Percentiles rank a stretch among this genome's conserved stretches.
These are phyloP conservation scores for Automeris io DNA, from an alignment of 2,888 invertebrate species.

Conservation along the genomic window DNA sequence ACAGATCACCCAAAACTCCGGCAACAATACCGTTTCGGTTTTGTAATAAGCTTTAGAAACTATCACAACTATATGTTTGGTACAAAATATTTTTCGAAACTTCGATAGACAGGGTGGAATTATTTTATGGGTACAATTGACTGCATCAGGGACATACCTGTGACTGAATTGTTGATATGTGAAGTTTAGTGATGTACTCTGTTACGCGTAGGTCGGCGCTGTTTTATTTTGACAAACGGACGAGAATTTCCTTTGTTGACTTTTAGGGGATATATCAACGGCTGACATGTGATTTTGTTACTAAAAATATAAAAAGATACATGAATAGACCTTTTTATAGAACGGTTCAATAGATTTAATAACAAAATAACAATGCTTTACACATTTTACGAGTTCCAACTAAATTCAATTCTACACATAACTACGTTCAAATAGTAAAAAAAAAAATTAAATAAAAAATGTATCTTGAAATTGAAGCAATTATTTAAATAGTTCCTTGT, in stretches of 20 bases:
- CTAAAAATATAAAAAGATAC: slow-evolving; percentile 41
- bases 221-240: slow-evolving; percentile 70
- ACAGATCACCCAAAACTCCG: slow-evolving; percentile 52
- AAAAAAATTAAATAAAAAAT: slow-evolving; percentile 33
- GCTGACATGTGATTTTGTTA: slow-evolving; percentile 48
- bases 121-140: slow-evolving; percentile 21
- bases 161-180: slow-evolving; percentile 29
- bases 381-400: slow-evolving; percentile 13
- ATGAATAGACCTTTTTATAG: slow-evolving; percentile 42
- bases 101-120: slow-evolving; percentile 34
- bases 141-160: slow-evolving; percentile 27
- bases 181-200: slow-evolving; percentile 37
- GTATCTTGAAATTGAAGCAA: slow-evolving; percentile 45
- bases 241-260: slow-evolving; percentile 59
- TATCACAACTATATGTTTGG: slow-evolving; percentile 40
- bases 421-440: slow-evolving; percentile 1
- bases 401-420: background rate
- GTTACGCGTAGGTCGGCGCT: slow-evolving; percentile 59
- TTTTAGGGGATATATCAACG: slow-evolving; percentile 61
- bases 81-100: slow-evolving; percentile 40
- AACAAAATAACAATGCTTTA: background rate
- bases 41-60: slow-evolving; percentile 51
- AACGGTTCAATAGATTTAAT: slow-evolving; percentile 2
- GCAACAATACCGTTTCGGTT: slow-evolving; percentile 57
- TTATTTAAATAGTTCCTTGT: slow-evolving; percentile 49